Evolutionary conservation across 2,113 vertebrate genomes (phyloP), one percentile per base, ranked within the genome.

Genomic region (Passer montanus): DNA sequence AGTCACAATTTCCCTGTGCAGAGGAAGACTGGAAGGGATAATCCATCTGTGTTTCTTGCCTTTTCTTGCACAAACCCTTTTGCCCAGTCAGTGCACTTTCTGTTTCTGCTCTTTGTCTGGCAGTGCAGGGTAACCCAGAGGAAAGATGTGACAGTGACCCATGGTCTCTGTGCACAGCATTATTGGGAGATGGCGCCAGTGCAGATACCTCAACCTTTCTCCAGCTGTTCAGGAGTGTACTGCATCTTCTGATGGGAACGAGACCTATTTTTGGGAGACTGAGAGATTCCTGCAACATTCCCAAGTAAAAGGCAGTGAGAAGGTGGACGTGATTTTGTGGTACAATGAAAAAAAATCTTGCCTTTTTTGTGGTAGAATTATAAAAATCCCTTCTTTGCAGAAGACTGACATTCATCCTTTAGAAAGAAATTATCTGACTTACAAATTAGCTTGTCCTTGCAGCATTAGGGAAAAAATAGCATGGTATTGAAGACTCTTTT

Each of bases 401-500:
- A 83, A 64, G 16, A 21, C 18, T 92, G 49, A 74, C 53, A 24
- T 59, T 86, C 39, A 43, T 94, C 27, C n/a, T 78, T 53, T 37
- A 39, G 70, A 67, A 89, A 39, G 41, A 43, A 76, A 39, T 63
- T 10, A 56, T 46, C 64, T 86, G 69, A 50, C 68, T 94, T 84
- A 80, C 55, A 89, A 92, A 95, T 96, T 43, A 93, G 66, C 53
- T 69, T 89, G 77, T 93, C 89, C 89, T 95, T 93, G 78, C 74
- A 91, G 83, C 66, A 70, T 91, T 94, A 85, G 78, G 74, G 70
- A 74, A 87, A 92, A 94, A 96, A 95, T 84, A 94, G 75, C 67
- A 58, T 4, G 4, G 37, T 80, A 89, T 72, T 84, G 91, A 93
- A 81, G 84, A 24, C 83, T 55, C 6, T 84, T 90, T 84, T 70